A percentile compares a stretch with the other conserved stretches of the same genome.
Evolutionary conservation across 2,113 vertebrate species (phyloP).

Genomic region (Sinocyclocheilus anophthalmus): DNA sequence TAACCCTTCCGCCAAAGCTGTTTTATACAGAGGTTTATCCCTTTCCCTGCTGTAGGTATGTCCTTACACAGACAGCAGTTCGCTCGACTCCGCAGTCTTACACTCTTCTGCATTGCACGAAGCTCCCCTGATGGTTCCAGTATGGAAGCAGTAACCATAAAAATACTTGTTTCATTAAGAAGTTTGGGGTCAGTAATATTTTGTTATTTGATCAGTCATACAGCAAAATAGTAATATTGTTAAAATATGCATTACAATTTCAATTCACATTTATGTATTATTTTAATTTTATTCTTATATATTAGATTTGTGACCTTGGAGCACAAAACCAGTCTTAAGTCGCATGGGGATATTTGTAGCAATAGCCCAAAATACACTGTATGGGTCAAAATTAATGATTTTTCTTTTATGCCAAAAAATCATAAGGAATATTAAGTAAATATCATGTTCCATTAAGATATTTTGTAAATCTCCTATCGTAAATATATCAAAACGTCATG

Average conservation of each 20-base stretch:
- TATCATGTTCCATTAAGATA: too few relatives aligned
- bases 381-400: too few relatives aligned
- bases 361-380: too few relatives aligned
- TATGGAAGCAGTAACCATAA: not conserved
- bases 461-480: too few relatives aligned
- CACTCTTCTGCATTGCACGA: not conserved
- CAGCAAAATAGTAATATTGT: not conserved
- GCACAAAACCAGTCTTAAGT: too few relatives aligned
- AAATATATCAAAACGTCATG: too few relatives aligned
- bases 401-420: too few relatives aligned
- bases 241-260: not conserved
- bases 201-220: not conserved
- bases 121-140: conserved; percentile 32
- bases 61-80: conserved; percentile 36
- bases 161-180: not conserved
- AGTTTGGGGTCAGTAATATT: not conserved
- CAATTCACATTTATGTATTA: not conserved
- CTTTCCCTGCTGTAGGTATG: conserved; percentile 96
- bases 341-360: too few relatives aligned
- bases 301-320: too few relatives aligned
- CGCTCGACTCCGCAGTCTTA: not conserved
- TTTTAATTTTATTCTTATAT: too few relatives aligned
- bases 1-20: conserved; percentile 88
- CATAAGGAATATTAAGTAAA: too few relatives aligned
- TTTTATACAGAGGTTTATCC: conserved; percentile 94